These are phyloP conservation scores for Neotoxoptera formosana DNA, from an alignment of 1,140 invertebrate species.

Conservation along the genomic window DNA sequence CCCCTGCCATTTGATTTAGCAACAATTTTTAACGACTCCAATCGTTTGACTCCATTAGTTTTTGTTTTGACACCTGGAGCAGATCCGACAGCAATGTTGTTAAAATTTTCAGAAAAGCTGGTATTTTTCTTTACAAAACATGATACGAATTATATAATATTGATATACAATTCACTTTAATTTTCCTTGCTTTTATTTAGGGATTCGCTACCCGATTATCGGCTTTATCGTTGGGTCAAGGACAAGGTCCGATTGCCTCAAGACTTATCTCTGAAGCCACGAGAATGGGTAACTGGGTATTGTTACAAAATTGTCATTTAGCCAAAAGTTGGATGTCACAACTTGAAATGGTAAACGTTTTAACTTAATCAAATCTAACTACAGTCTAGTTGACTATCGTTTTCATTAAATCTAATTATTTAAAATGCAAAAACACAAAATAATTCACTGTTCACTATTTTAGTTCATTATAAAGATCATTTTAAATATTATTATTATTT, in stretches of 20 bases:
- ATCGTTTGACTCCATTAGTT: constrained; percentile 83
- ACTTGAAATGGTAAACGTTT: constrained; percentile 80
- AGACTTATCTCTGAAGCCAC: constrained; percentile 79
- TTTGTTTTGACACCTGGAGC: constrained; percentile 92
- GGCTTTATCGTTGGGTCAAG: constrained; percentile 85
- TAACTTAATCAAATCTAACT: not conserved
- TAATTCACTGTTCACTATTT: not conserved
- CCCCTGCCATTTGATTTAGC: constrained; percentile 87
- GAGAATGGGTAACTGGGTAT: constrained; percentile 88
- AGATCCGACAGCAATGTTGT: constrained; percentile 85
- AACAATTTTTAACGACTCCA: constrained; percentile 84
- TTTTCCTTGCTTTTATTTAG: constrained; percentile 54
- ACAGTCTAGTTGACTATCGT: no score
- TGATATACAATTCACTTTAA: not conserved
- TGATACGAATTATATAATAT: not conserved
- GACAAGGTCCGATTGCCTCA: constrained; percentile 89
- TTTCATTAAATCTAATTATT: no score
- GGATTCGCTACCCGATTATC: constrained; percentile 74
- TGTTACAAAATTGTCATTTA: constrained; percentile 94
- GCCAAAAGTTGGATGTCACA: constrained; percentile 91
- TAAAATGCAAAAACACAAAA: no score
- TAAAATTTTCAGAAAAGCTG: constrained; percentile 87
- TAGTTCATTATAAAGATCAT: not conserved
- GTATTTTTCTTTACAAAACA: constrained; percentile 55
- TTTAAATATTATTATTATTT: no score